Conservation (phyloP, 2,888 invertebrate genomes). For the Euplagia quadripunctaria region DNA sequence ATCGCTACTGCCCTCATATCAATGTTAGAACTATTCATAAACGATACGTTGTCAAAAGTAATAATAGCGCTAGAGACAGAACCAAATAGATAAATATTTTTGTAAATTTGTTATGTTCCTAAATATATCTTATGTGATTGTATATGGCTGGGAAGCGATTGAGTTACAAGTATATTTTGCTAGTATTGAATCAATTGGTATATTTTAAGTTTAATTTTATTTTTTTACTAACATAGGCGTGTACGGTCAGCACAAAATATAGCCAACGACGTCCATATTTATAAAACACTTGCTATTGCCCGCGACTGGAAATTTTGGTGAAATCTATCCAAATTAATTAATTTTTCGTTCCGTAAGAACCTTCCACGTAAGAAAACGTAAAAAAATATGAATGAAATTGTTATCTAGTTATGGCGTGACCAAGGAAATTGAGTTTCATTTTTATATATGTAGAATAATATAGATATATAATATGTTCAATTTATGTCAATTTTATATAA, state of each 20-base stretch:
- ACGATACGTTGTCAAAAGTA: constrained; percentile 43
- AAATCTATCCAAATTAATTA: no score
- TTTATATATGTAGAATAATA: no score
- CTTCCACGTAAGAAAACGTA: no score
- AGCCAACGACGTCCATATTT: background rate
- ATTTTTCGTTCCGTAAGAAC: no score
- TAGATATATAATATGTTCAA: background rate
- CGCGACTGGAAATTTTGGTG: no score
- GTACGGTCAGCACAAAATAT: background rate
- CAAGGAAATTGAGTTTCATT: no score
- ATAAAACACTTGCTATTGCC: background rate
- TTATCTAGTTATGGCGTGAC: no score
- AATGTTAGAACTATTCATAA: constrained; percentile 37
- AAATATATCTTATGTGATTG: constrained; percentile 60
- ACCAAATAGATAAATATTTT: constrained; percentile 77
- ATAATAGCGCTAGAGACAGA: constrained; percentile 61
- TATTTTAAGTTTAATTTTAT: constrained; percentile 51
- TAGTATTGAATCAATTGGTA: constrained; percentile 51
- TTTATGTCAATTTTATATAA: background rate
- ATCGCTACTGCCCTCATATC: constrained; percentile 45
- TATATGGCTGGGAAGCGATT: constrained; percentile 52
- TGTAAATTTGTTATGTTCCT: constrained; percentile 76
- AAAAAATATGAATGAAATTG: no score
- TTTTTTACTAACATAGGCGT: constrained; percentile 29
- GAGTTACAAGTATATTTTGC: constrained; percentile 49